Percentiles rank a stretch among this genome's conserved stretches.
Evolutionary conservation across 2,113 vertebrate species (phyloP).

Genomic region (Lepus americanus): DNA sequence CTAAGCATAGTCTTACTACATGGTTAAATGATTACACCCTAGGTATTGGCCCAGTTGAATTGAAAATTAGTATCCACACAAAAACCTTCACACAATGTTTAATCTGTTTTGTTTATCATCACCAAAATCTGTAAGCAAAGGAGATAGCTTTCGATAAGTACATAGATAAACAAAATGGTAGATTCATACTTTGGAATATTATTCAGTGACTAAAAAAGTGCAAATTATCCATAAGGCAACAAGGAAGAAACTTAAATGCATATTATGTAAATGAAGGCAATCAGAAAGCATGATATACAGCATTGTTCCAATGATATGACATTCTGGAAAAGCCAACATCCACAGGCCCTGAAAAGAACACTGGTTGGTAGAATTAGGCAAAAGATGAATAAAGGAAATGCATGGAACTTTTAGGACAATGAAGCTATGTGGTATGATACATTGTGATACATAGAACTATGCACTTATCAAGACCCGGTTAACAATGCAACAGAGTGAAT

Average conservation of each 20-base stretch:
- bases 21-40: neutral
- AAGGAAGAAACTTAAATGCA: neutral
- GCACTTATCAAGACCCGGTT: neutral
- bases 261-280: neutral
- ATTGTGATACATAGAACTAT: neutral
- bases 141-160: too few species aligned
- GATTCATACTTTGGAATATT: neutral
- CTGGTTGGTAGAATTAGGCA: neutral
- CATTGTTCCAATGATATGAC: neutral
- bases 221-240: neutral
- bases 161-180: too few species aligned
- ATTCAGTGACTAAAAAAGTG: neutral
- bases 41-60: neutral
- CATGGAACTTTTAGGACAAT: neutral
- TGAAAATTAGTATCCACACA: neutral
- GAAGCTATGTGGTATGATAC: neutral
- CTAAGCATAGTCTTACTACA: neutral
- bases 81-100: neutral
- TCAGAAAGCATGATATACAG: neutral
- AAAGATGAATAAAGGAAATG: neutral
- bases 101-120: too few species aligned
- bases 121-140: too few species aligned
- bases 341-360: neutral
- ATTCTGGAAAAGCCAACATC: neutral
- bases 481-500: neutral